These are phyloP conservation scores for Callipepla californica DNA, from an alignment of 2,113 vertebrate species.

Conservation along the genomic window DNA sequence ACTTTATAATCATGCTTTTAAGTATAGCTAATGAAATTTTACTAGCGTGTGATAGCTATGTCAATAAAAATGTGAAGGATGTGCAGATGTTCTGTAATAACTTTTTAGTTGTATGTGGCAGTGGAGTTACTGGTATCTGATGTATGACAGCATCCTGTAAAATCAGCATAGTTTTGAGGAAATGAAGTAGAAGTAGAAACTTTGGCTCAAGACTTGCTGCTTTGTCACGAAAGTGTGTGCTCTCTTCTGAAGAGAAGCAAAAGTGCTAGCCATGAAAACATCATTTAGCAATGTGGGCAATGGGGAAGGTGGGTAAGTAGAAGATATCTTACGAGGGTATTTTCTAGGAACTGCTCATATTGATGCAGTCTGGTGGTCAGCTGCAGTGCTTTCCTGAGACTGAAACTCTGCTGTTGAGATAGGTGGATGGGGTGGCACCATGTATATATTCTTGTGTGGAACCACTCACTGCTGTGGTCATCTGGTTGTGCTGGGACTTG, in stretches of 20 bases:
- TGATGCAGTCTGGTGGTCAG: accelerated
- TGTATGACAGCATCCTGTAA: background rate
- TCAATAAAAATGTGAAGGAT: constrained; percentile 56
- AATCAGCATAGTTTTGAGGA: background rate
- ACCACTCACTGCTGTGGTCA: accelerated
- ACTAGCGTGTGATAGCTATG: constrained; percentile 14
- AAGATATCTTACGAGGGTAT: background rate
- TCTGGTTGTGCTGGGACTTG: background rate
- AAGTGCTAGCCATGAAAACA: accelerated
- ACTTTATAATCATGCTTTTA: constrained; percentile 26
- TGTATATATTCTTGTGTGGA: accelerated
- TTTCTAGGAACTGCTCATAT: background rate
- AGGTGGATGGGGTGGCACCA: background rate
- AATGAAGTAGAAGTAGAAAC: background rate
- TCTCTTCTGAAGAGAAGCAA: background rate
- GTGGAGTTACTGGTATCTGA: background rate
- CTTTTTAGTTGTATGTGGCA: background rate
- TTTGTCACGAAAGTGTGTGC: background rate
- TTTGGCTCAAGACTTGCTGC: background rate
- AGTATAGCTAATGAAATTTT: constrained; percentile 61
- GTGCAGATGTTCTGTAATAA: constrained; percentile 40
- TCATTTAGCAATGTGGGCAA: background rate
- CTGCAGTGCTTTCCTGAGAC: background rate
- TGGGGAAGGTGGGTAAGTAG: background rate
- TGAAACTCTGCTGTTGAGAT: background rate